phyloP scores from a whole-genome alignment of 2,888 invertebrate genomes.

The Ophonus ardosiacus region DNA sequence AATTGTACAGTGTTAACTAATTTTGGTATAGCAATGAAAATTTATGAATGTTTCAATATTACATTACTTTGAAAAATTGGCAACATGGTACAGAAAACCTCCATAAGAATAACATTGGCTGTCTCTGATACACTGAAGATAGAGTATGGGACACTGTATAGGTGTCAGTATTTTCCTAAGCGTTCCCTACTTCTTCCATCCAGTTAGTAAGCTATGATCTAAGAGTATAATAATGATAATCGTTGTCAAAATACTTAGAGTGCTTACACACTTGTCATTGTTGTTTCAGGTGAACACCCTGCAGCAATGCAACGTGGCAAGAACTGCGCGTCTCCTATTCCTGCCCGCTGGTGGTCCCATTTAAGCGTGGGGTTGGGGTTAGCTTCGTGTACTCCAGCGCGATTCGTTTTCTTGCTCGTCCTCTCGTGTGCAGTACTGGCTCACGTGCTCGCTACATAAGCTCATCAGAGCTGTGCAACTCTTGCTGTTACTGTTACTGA shows the following conservation, averaged over 20 bases:
- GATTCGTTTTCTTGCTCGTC: slow-evolving; percentile 74
- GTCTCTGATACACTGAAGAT: no score
- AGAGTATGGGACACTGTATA: no score
- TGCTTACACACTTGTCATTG: not conserved
- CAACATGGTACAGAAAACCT: no score
- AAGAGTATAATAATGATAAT: no score
- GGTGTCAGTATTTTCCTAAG: no score
- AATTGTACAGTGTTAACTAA: no score
- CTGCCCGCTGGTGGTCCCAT: slow-evolving; percentile 76
- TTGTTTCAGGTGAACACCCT: slow-evolving; percentile 84
- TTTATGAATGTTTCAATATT: no score
- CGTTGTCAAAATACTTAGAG: not conserved
- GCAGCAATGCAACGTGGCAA: slow-evolving; percentile 81
- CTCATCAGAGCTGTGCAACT: slow-evolving; percentile 28
- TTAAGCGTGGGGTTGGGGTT: slow-evolving; percentile 76
- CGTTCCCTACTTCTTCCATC: no score
- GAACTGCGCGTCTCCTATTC: slow-evolving; percentile 77
- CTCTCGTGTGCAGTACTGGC: slow-evolving; percentile 73
- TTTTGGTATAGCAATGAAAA: no score
- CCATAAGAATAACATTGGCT: no score
- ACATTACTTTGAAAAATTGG: no score
- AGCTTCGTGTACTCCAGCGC: slow-evolving; percentile 75
- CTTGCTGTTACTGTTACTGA: slow-evolving; percentile 29
- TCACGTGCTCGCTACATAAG: slow-evolving; percentile 73
- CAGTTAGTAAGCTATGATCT: no score